These are phyloP conservation scores for Papilio polytes DNA, from an alignment of 1,140 invertebrate genomes.

Conservation along the genomic window DNA sequence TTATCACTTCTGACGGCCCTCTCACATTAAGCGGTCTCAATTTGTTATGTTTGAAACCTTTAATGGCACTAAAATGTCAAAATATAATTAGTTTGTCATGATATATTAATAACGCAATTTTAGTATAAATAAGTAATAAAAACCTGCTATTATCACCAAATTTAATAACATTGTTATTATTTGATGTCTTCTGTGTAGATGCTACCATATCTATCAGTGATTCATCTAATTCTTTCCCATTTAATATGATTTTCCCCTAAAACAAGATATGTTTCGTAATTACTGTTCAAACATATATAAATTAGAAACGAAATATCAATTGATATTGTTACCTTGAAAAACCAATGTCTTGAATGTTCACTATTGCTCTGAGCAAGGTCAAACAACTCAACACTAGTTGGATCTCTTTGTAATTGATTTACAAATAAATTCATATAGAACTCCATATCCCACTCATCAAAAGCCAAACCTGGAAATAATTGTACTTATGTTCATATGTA, in stretches of 20 bases:
- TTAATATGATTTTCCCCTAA: slow-evolving; percentile 93
- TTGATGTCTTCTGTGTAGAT: slow-evolving; percentile 93
- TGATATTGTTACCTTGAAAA: slow-evolving; percentile 87
- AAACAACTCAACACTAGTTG: slow-evolving; percentile 98
- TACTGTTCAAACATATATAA: not conserved
- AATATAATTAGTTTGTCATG: slow-evolving; percentile 12
- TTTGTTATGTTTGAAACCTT: slow-evolving; percentile 90
- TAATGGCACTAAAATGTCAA: slow-evolving; percentile 90
- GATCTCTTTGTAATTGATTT: slow-evolving; percentile 94
- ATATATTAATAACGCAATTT: not conserved
- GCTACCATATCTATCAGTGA: slow-evolving; percentile 97
- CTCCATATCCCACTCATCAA: slow-evolving; percentile 94
- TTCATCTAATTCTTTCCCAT: slow-evolving; percentile 90
- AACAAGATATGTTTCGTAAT: slow-evolving; percentile 43
- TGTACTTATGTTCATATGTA: not conserved
- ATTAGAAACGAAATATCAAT: not conserved
- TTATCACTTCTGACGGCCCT: slow-evolving; percentile 86
- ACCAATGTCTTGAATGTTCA: slow-evolving; percentile 97
- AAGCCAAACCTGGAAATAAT: slow-evolving; percentile 88
- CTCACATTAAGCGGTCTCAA: slow-evolving; percentile 86
- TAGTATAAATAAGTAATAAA: slow-evolving; percentile 31
- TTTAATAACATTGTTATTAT: slow-evolving; percentile 98
- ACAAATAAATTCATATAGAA: slow-evolving; percentile 94
- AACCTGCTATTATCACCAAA: slow-evolving; percentile 98
- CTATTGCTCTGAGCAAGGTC: slow-evolving; percentile 99